A percentile compares a stretch with the other conserved stretches of the same genome.
phyloP scores from a whole-genome alignment of 2,113 vertebrate species.

The Petaurus breviceps region DNA sequence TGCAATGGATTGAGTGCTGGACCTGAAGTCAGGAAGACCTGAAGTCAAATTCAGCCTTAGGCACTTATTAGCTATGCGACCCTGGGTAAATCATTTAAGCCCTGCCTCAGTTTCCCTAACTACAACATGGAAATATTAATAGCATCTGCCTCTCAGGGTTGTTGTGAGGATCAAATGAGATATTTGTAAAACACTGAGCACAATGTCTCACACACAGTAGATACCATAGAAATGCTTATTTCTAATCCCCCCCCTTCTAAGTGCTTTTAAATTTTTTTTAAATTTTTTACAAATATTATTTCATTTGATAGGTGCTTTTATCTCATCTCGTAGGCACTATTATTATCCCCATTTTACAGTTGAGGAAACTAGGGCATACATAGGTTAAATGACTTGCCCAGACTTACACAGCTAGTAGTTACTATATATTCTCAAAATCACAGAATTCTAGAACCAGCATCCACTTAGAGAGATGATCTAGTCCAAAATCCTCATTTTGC shows the following conservation, averaged over 20 bases:
- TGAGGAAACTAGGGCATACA: background rate
- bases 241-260: background rate
- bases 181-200: background rate
- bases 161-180: background rate
- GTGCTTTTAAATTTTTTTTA: background rate
- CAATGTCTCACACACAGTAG: rapidly evolving
- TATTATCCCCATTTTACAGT: background rate
- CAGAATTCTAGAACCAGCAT: background rate
- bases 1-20: background rate
- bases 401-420: background rate
- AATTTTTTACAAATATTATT: background rate
- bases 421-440: background rate
- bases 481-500: background rate
- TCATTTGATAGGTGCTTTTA: background rate
- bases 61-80: background rate
- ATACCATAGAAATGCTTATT: background rate
- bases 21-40: background rate
- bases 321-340: background rate
- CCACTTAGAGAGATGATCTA: background rate
- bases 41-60: too few relatives aligned
- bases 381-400: background rate
- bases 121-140: background rate
- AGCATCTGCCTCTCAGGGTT: background rate
- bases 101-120: background rate
- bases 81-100: background rate